Base-by-base conservation (phyloP, 2,113 vertebrate species). In the Columbina picui region DNA sequence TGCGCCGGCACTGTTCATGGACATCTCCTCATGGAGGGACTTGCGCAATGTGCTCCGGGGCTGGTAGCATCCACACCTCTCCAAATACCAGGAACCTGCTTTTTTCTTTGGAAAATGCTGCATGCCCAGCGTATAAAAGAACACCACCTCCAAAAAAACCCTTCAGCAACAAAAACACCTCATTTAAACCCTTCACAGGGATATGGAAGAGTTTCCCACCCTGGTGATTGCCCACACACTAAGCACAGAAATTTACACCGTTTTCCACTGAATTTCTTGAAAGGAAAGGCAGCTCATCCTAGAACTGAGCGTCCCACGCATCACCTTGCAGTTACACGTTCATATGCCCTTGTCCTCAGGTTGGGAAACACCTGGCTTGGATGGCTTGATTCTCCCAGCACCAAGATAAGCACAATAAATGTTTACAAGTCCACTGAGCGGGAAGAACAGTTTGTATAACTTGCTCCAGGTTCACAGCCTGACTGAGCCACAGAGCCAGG, bases 301-400 rank as follows among this genome's bases (percentile, higher is more conserved):
- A 27, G 4, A 81, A 17, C 8, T 4, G 2, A 41, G 38, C 63
- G 60, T 87, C 56, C 68, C 78, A 90, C 1, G 0, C 69, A 75
- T 64, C 67, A 52, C 74, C 49, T 73, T 73, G 80, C 69, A 53
- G 69, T 18, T 70, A 71, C 87, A 36, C 6, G 47, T 50, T 55
- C 47, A 6, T 5, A 6, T 59, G 77, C 60, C 32, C 21, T 45
- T 32, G 43, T 65, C 70, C 75, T 88, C 82, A 20, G 63, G 49
- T 6, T 64, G 70, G 67, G 90, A 83, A 96, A 86, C 55, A 77
- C 53, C 55, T 90, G 55, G 27, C 64, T 71, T 5, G 1, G 53
- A 30, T 4, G 0, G 29, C 34, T 32, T 15, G 6, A 21, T 49
- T 45, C 43, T 56, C 7, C 14, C 26, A 20, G 30, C 1, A 0